These are phyloP conservation scores for Plotosus lineatus DNA, from an alignment of 2,113 vertebrate genomes.

Conservation along the genomic window DNA sequence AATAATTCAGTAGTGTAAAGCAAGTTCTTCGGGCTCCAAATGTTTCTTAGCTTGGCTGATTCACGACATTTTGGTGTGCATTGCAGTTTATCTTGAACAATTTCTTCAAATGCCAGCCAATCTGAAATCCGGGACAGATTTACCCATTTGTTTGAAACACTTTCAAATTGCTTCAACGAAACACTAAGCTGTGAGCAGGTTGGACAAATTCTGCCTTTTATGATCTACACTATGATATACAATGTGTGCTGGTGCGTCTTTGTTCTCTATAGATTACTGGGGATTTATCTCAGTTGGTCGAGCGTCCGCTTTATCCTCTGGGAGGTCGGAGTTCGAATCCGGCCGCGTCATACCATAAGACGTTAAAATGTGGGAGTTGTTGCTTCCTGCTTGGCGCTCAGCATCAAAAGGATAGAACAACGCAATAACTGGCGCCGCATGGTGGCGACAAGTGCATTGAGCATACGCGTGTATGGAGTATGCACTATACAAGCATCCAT, in stretches of 20 bases:
- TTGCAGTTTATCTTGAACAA: background rate
- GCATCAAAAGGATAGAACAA: too few relatives aligned
- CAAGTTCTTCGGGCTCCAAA: background rate
- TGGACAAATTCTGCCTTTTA: background rate
- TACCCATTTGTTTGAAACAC: conserved; percentile 12
- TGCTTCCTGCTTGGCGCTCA: too few relatives aligned
- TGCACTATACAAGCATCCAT: too few relatives aligned
- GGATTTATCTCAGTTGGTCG: too few relatives aligned
- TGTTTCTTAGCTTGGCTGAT: background rate
- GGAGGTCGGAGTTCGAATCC: too few relatives aligned
- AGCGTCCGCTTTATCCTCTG: too few relatives aligned
- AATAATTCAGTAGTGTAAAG: conserved; percentile 3
- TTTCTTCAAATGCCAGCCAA: conserved; percentile 34
- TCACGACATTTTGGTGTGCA: conserved; percentile 5
- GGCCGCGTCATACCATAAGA: too few relatives aligned
- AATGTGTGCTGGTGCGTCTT: background rate
- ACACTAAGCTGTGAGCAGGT: conserved; percentile 7
- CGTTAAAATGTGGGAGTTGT: too few relatives aligned
- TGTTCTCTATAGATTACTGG: background rate
- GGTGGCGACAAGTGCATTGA: too few relatives aligned
- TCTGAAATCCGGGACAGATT: conserved; percentile 1
- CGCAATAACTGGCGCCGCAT: too few relatives aligned
- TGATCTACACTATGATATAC: background rate
- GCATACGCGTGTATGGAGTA: too few relatives aligned
- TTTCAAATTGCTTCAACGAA: conserved; percentile 19